These are phyloP conservation scores for Taxidea taxus DNA, from an alignment of 2,113 vertebrate genomes.

Conservation along the genomic window DNA sequence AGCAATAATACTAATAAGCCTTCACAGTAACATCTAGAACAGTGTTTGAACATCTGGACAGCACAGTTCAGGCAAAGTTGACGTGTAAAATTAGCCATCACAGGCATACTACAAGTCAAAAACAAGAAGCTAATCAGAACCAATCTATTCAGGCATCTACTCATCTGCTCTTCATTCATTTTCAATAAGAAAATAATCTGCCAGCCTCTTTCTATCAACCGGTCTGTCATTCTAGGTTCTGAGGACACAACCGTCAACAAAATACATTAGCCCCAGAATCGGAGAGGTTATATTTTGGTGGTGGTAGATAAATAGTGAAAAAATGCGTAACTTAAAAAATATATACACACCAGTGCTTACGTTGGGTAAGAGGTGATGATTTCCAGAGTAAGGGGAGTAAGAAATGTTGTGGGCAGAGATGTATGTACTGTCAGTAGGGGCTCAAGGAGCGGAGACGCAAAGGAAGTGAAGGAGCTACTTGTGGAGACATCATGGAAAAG, in stretches of 20 bases:
- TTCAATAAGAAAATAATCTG: neutral
- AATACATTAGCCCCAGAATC: neutral
- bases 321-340: neutral
- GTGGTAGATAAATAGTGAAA: neutral
- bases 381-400: no score
- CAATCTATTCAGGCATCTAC: neutral
- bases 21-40: neutral
- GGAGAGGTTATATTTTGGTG: neutral
- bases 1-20: neutral
- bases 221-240: neutral
- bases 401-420: neutral
- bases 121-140: neutral
- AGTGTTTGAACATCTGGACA: neutral
- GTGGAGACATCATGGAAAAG: neutral
- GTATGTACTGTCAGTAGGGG: rapidly evolving
- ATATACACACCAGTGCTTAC: rapidly evolving
- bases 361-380: no score
- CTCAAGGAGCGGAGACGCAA: neutral
- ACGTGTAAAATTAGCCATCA: neutral
- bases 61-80: neutral
- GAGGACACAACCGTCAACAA: neutral
- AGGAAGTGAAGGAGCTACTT: neutral
- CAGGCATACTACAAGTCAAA: neutral
- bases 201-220: neutral
- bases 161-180: neutral